phyloP scores from a whole-genome alignment of 2,888 invertebrate genomes.

The Scaptomyza tumidula region DNA sequence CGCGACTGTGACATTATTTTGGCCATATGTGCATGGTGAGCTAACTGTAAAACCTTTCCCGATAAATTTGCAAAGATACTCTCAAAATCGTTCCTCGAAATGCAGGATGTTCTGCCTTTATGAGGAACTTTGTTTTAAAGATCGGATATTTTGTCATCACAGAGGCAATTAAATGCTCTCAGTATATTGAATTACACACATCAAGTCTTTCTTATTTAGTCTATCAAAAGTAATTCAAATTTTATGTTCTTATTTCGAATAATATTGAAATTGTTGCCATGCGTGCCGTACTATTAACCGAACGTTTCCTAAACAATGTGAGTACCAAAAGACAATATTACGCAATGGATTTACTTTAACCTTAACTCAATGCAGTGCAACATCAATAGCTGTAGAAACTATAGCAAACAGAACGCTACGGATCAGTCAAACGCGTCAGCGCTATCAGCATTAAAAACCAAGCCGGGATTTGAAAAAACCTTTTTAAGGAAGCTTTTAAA shows the following conservation, averaged over 20 bases:
- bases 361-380: conserved; percentile 4
- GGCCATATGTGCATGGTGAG: conserved; percentile 89
- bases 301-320: conserved; percentile 4
- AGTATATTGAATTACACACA: not conserved
- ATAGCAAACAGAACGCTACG: conserved; percentile 1
- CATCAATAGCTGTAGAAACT: conserved; percentile 7
- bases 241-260: conserved; percentile 14
- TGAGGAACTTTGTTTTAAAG: no score
- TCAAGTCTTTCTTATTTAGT: conserved; percentile 26
- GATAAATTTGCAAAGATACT: conserved; percentile 84
- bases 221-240: not conserved
- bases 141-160: not conserved
- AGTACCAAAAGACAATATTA: no score
- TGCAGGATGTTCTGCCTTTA: conserved; percentile 87
- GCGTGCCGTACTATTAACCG: conserved; percentile 22
- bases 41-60: conserved; percentile 87
- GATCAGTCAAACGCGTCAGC: not conserved
- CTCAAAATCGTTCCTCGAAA: conserved; percentile 87
- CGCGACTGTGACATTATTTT: conserved; percentile 90
- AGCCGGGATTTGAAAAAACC: not conserved
- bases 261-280: conserved; percentile 33
- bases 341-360: not conserved
- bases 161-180: not conserved
- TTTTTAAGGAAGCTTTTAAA: not conserved
- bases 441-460: not conserved